phyloP scores from a whole-genome alignment of 2,113 vertebrate species.

The Ictidomys tridecemlineatus region DNA sequence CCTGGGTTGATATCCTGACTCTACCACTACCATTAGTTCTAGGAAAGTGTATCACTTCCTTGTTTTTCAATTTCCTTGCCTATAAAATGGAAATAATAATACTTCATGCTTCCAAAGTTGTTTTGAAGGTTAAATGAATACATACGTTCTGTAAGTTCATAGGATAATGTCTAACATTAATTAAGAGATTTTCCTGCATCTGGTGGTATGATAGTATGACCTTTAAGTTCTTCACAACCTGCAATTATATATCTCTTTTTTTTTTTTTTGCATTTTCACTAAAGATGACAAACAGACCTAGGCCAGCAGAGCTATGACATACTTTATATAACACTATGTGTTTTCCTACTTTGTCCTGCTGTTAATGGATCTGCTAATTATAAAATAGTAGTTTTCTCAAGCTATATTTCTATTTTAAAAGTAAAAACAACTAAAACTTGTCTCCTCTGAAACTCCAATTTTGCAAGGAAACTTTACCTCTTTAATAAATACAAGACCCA shows the following conservation, averaged over 20 bases:
- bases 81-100: background rate
- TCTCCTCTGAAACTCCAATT: constrained; percentile 46
- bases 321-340: background rate
- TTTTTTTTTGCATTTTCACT: constrained; percentile 25
- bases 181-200: background rate
- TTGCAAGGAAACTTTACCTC: constrained; percentile 55
- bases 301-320: background rate
- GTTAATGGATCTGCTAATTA: constrained; percentile 41
- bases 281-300: constrained; percentile 15
- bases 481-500: background rate
- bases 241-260: background rate
- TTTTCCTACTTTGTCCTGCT: constrained; percentile 5
- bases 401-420: background rate
- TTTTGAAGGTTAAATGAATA: background rate
- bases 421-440: background rate
- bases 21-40: background rate
- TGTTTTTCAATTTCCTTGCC: background rate
- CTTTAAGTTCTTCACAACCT: background rate
- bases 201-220: background rate
- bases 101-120: background rate
- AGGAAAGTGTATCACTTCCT: background rate
- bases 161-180: background rate
- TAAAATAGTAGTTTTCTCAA: constrained; percentile 40
- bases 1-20: background rate
- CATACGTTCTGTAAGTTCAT: background rate